Percentiles rank a stretch among this genome's conserved stretches.
phyloP scores from a whole-genome alignment of 2,888 invertebrate genomes.

The Sesamia inferens region DNA sequence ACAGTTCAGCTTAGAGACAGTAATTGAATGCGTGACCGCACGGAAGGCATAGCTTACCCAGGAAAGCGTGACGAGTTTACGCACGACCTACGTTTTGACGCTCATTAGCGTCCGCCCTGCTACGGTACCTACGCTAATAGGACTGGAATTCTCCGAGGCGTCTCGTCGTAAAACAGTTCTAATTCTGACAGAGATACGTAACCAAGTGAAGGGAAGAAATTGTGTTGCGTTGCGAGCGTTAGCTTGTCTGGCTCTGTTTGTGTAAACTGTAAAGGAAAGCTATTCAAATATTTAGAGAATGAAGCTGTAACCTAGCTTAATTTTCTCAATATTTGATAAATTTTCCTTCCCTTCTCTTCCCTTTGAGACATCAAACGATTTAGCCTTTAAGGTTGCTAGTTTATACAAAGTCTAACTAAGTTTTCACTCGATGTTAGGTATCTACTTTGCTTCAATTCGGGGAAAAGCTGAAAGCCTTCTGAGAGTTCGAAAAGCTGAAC shows the following conservation, averaged over 20 bases:
- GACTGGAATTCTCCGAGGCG: slow-evolving; percentile 41
- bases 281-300: neutral
- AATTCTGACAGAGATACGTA: slow-evolving; percentile 12
- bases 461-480: neutral
- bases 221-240: neutral
- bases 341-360: no score
- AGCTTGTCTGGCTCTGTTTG: neutral
- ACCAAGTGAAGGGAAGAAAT: neutral
- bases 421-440: no score
- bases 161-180: slow-evolving; percentile 17
- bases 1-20: slow-evolving; percentile 21
- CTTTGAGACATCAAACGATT: neutral
- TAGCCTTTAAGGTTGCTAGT: neutral
- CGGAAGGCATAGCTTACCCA: slow-evolving; percentile 60
- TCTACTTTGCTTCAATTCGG: neutral
- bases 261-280: neutral
- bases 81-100: slow-evolving; percentile 69
- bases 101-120: slow-evolving; percentile 73
- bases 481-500: neutral
- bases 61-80: slow-evolving; percentile 76
- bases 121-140: slow-evolving; percentile 50
- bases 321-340: no score
- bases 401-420: neutral
- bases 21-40: slow-evolving; percentile 69
- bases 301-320: neutral